Base-by-base conservation (phyloP, 2,888 invertebrate species). In the Dyspetes luteomarginatus region DNA sequence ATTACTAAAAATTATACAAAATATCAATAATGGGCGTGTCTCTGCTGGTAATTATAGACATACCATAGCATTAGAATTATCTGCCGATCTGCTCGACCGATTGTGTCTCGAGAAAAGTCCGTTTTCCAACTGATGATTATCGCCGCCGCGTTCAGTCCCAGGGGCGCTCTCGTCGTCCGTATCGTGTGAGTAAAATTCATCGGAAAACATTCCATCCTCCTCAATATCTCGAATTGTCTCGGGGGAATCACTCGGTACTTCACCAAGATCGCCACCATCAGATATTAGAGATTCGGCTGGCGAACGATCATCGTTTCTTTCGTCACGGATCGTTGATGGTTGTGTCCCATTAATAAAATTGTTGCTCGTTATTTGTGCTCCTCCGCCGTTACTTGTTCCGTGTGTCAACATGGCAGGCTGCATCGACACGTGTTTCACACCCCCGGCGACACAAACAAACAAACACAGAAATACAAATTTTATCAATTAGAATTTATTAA, bases 141-240 rank as follows among this genome's bases (percentile, higher is more conserved):
- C 36, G 12, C 36, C 36, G 36, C 12, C 36, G 0, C 36, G 36
- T 9, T 12, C 36, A 12, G 7, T 36, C 12, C 75, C 72, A 7
- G 89, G 92, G 82, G 86, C 93, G 87, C 94, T 93, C n/a, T 96
- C 96, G 67, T 97, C 96, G 84, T 97, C 96, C 64, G 96, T 96
- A 86, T 97, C 97, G 17, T 95, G 95, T 0, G 96, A 93, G 36
- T 96, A 97, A 85, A 96, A 95, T 85, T 97, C 97, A 65, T 96
- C 95, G 28, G 95, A 95, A 84, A 95, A 88, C 7, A 91, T 92
- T 1, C 73, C 94, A 69, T 94, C 94, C 75, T 94, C 94, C 73
- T 94, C 94, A 2, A 93, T 90, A 45, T 91, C 91, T n/a, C 90
- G 87, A 0, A 87, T 85, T 0, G 90, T 90, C n/a, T 85, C 90